Evolutionary conservation across 2,113 vertebrate genomes (phyloP).

Genomic region (Chrysemys picta): DNA sequence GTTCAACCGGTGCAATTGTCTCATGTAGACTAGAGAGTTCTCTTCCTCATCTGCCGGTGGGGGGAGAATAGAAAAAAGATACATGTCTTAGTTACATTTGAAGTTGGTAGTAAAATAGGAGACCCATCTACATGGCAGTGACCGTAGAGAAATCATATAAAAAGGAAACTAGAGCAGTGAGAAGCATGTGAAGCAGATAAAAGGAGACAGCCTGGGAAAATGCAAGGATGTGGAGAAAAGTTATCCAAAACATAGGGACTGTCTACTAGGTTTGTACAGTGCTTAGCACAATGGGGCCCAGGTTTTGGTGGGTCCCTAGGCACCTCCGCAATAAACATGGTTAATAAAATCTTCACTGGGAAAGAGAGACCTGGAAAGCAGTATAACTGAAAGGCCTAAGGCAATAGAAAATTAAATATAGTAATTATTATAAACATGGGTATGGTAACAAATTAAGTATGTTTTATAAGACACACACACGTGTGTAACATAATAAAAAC

Average conservation of each 20-base stretch:
- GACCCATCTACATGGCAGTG: not conserved
- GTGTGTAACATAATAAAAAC: no score
- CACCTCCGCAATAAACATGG: not conserved
- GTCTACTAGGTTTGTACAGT: not conserved
- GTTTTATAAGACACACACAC: no score
- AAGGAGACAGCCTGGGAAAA: not conserved
- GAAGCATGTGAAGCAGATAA: not conserved
- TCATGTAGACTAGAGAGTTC: no score
- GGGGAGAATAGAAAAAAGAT: no score
- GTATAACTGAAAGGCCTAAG: not conserved
- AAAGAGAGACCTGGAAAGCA: not conserved
- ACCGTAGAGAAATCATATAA: not conserved
- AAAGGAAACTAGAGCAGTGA: not conserved
- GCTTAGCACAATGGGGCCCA: not conserved
- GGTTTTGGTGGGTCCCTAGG: not conserved
- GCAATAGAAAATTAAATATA: not conserved
- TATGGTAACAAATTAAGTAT: not conserved
- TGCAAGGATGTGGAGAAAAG: not conserved
- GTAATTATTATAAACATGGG: not conserved
- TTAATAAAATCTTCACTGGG: not conserved
- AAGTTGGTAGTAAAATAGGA: no score
- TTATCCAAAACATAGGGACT: no score
- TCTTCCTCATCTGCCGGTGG: no score
- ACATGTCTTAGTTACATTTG: no score
- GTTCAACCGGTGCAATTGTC: no score